Base-by-base conservation (phyloP, 2,113 vertebrate species). In the Oncorhynchus tshawytscha region DNA sequence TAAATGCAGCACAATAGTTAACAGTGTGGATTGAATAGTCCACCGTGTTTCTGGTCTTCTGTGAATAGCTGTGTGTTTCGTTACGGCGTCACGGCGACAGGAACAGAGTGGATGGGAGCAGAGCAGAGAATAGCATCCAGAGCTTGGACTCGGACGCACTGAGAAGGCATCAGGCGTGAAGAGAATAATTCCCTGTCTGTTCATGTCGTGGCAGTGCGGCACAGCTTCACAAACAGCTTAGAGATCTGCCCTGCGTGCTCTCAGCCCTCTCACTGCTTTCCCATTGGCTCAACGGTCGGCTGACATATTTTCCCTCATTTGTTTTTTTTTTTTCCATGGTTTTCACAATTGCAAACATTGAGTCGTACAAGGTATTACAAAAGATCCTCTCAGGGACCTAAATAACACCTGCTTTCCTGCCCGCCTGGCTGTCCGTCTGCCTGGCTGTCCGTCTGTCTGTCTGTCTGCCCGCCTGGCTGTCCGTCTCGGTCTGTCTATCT, bases 101-200 rank as follows among this genome's bases (percentile, higher is more conserved):
- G 49, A 66, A 27, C 69, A 59, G 49, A 16, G 49, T 51, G 15
- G 49, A 51, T 25, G 70, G 4, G 16, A 60, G 59, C 73, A 74
- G 69, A 72, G 69, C 67, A 59, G 67, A 73, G 79, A 82, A 81
- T 62, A 81, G 48, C 34, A 73, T 86, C 67, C 67, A 76, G 76
- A 83, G 71, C 69, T 54, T 60, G 73, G 67, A 79, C 76, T 39
- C 67, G 66, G 75, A 86, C 59, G 71, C 79, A 80, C 78, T 74
- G 76, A 81, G 59, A 78, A 81, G 59, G 80, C 77, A 76, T 81
- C 70, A 79, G 85, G 77, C 74, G 75, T 85, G 79, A 78, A 74
- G 71, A 79, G 78, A 80, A 78, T 89, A 89, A 91, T 85, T 89
- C 79, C 76, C 83, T 86, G 74, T 83, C 85, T 89, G 84, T 75